A percentile compares a stretch with the other conserved stretches of the same genome.
phyloP scores from a whole-genome alignment of 2,888 invertebrate species.

The Magallana nippona region DNA sequence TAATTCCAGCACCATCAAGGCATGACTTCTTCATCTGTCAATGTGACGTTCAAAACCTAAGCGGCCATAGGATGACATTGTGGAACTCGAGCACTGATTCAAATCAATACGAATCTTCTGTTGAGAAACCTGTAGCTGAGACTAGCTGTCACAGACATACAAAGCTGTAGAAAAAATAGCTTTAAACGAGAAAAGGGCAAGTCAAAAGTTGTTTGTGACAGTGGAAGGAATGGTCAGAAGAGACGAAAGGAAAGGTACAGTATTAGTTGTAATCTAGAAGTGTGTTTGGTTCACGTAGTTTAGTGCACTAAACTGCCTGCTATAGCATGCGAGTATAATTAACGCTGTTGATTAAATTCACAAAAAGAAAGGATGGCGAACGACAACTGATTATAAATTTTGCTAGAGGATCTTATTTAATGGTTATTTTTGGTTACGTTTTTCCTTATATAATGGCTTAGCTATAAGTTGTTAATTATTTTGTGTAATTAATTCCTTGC shows the following conservation, averaged over 20 bases:
- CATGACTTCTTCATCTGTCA: too few relatives aligned
- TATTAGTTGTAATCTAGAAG: not conserved
- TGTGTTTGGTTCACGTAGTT: not conserved
- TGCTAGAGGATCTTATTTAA: too few relatives aligned
- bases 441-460: too few relatives aligned
- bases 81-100: not conserved
- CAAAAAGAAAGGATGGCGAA: not conserved
- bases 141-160: not conserved
- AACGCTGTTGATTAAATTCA: not conserved
- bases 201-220: not conserved
- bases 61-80: not conserved
- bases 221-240: not conserved
- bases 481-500: too few relatives aligned
- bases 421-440: too few relatives aligned
- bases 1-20: too few relatives aligned
- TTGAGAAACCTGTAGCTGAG: not conserved
- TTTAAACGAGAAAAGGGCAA: not conserved
- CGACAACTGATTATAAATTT: too few relatives aligned
- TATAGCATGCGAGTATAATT: not conserved
- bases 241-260: conserved; percentile 1
- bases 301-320: too few relatives aligned
- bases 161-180: not conserved
- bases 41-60: not conserved
- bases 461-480: too few relatives aligned
- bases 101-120: not conserved